These are phyloP conservation scores for Nasua narica DNA, from an alignment of 2,797 vertebrate species.

Conservation along the genomic window DNA sequence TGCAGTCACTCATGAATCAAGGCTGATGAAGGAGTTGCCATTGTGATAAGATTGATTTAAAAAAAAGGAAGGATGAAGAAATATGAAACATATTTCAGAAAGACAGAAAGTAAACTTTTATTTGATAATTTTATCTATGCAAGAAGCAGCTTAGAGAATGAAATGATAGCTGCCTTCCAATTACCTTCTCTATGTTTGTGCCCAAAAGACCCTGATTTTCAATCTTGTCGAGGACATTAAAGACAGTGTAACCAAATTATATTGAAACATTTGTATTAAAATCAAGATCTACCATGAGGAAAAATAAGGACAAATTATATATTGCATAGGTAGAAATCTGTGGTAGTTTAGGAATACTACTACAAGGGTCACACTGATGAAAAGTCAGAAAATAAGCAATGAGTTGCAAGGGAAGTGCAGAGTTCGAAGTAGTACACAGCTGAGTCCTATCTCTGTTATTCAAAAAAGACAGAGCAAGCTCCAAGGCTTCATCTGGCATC, in stretches of 20 bases:
- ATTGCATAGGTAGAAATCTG: constrained; percentile 53
- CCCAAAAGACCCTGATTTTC: neutral
- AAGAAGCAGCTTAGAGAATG: neutral
- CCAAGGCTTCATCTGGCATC: constrained; percentile 47
- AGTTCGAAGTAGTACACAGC: constrained; percentile 43
- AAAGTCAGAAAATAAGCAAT: constrained; percentile 59
- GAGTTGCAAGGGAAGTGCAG: constrained; percentile 31
- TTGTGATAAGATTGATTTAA: neutral
- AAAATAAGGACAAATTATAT: constrained; percentile 52
- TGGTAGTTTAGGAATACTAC: constrained; percentile 47
- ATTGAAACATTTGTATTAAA: constrained; percentile 59
- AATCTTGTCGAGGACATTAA: neutral
- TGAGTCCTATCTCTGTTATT: constrained; percentile 61
- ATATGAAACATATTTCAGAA: neutral
- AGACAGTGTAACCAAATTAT: neutral
- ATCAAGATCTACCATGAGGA: neutral
- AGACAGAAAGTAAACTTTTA: neutral
- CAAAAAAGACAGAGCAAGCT: constrained; percentile 41
- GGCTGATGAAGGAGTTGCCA: neutral
- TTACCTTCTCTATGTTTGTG: neutral
- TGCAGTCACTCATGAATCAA: neutral
- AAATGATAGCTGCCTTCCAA: neutral
- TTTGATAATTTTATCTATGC: neutral
- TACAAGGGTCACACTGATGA: constrained; percentile 46
- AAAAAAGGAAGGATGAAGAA: neutral